Evolutionary conservation across 2,113 vertebrate genomes (phyloP).

Genomic region (Hylia prasina): DNA sequence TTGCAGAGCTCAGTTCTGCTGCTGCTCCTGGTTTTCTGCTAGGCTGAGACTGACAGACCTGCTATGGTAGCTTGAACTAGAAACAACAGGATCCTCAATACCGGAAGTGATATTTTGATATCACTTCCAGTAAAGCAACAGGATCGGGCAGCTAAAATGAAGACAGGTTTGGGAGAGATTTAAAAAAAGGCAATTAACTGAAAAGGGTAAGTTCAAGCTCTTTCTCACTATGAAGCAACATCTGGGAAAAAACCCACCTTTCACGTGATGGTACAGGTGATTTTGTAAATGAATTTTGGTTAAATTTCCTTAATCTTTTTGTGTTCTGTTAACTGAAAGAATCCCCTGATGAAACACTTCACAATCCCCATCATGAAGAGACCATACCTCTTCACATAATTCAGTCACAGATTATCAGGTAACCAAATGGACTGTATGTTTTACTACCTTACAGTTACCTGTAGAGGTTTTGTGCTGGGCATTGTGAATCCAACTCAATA

Average conservation of each 20-base stretch:
- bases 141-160: neutral
- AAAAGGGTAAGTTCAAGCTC: neutral
- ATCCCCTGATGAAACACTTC: neutral
- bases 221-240: neutral
- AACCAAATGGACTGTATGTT: neutral
- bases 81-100: neutral
- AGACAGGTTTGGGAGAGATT: neutral
- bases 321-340: neutral
- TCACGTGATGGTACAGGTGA: neutral
- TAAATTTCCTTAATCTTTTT: neutral
- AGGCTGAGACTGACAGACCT: neutral
- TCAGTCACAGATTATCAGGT: neutral
- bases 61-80: neutral
- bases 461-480: neutral
- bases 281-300: neutral
- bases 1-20: neutral
- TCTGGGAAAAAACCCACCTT: accelerated
- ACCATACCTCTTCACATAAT: neutral
- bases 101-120: too few relatives aligned
- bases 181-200: neutral
- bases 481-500: neutral
- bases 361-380: neutral
- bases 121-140: neutral
- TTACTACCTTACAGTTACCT: neutral
- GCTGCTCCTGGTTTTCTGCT: neutral